Evolutionary conservation across 2,888 invertebrate species (phyloP).

Genomic region (Caenorhabditis sp.): DNA sequence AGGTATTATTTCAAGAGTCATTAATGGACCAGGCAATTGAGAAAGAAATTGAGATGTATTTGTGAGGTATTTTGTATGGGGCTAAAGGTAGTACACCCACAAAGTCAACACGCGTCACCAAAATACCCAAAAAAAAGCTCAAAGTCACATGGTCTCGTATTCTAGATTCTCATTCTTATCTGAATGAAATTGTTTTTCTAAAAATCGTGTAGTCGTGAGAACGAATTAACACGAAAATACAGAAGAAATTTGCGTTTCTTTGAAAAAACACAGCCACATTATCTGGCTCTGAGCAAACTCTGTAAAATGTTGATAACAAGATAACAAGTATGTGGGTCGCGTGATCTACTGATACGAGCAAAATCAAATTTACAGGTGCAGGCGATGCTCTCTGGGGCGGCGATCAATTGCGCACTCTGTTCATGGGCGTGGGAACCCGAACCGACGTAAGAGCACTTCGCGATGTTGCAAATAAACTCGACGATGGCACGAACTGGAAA

Average conservation of each 20-base stretch:
- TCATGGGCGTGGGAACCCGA: conserved; percentile 77
- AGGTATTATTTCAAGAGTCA: not conserved
- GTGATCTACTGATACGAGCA: not conserved
- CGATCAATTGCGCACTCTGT: conserved; percentile 67
- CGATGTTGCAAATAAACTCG: conserved; percentile 69
- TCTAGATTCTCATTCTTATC: too few relatives aligned
- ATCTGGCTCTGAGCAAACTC: too few relatives aligned
- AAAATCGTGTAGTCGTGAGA: too few relatives aligned
- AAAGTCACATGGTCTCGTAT: too few relatives aligned
- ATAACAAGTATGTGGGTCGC: not conserved
- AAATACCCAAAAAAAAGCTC: not conserved
- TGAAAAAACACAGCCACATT: too few relatives aligned
- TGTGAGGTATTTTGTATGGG: not conserved
- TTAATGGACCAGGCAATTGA: not conserved
- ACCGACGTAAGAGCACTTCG: conserved; percentile 74
- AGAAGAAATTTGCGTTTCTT: too few relatives aligned
- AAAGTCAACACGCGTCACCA: not conserved
- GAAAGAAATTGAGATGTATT: not conserved
- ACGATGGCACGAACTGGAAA: conserved; percentile 67
- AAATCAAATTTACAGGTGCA: conserved; percentile 68
- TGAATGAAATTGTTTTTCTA: too few relatives aligned
- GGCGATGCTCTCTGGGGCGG: conserved; percentile 78
- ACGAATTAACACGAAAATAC: too few relatives aligned
- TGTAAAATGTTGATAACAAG: too few relatives aligned
- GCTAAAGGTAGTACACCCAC: not conserved